Evolutionary conservation across 2,888 invertebrate species (phyloP), one percentile per base, ranked within the genome.

Genomic region (Agrotis puta): DNA sequence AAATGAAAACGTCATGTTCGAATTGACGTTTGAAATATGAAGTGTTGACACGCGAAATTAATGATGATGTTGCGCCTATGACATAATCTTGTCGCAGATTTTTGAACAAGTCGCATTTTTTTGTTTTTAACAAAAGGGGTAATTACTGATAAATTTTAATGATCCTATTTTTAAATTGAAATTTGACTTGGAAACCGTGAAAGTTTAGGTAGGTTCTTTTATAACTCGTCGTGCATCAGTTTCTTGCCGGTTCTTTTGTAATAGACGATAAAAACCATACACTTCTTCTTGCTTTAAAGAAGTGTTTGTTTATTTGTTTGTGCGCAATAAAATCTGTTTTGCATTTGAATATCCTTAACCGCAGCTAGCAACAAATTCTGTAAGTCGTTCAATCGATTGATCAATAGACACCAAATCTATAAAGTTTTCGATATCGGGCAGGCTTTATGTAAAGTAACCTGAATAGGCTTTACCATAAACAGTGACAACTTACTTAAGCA

Each of bases 1-100:
- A 82, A 77, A 64, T 47, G 0, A 59, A 67, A 74, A 61, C 39
- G 20, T 64, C 58, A 59, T 57, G 54, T 66, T 61, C 45, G 20
- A 62, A 54, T 64, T 57, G 66, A 68, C 62, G 64, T 79, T 81
- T 56, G 58, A 81, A 83, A 72, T 68, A 69, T 79, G 75, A 79
- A 72, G 45, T 67, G 74, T 70, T 45, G 62, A 68, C 64, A 79
- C 9, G 56, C 3, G 3, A 53, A 56, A 81, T 77, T 27, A 70
- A 33, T 62, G 43, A 71, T 81, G 67, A 47, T 27, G 9, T 54
- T 57, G 70, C 6, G 24, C 18, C 2, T 24, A 11, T 43, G 24
- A 48, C 22, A 43, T 57, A 22, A 13, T 33, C 18, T 54, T 11
- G 13, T 62, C 50, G 22, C 27, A 50, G 63, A 50, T 18, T 66